phyloP scores from a whole-genome alignment of 2,113 vertebrate genomes.

The Maccullochella peelii region DNA sequence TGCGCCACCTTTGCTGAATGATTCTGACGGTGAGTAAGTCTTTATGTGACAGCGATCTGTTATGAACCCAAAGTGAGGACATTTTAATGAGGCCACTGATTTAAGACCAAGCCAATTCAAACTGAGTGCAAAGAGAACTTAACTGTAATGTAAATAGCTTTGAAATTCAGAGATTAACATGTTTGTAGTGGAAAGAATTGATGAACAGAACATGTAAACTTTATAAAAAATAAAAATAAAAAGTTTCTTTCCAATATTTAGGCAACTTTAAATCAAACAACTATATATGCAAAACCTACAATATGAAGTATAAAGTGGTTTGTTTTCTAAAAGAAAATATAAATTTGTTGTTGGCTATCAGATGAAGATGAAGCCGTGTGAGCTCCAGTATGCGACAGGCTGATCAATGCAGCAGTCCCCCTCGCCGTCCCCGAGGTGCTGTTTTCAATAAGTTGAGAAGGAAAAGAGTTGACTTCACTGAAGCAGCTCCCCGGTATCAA shows the following conservation, averaged over 20 bases:
- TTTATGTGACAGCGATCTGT: too few relatives aligned
- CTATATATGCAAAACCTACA: background rate
- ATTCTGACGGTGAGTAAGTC: too few relatives aligned
- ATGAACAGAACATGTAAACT: background rate
- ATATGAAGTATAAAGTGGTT: background rate
- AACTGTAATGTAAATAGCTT: too few relatives aligned
- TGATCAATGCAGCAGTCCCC: slow-evolving; percentile 10
- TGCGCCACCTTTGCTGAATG: too few relatives aligned
- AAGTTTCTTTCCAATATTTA: background rate
- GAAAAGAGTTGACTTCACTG: slow-evolving; percentile 61
- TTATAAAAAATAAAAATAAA: too few relatives aligned
- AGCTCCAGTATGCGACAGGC: background rate
- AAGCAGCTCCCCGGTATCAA: slow-evolving; percentile 59
- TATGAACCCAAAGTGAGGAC: too few relatives aligned
- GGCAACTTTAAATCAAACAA: background rate
- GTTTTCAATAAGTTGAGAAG: slow-evolving; percentile 69
- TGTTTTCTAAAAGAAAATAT: background rate
- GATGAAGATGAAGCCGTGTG: background rate
- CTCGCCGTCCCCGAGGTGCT: slow-evolving; percentile 44
- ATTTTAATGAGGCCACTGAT: too few relatives aligned
- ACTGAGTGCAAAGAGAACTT: too few relatives aligned
- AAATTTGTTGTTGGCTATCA: accelerated
- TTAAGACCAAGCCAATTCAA: too few relatives aligned
- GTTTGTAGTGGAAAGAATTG: background rate
- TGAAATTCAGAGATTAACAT: too few relatives aligned